These are phyloP conservation scores for Corbicula japonica DNA, from an alignment of 2,888 invertebrate genomes.

Conservation along the genomic window DNA sequence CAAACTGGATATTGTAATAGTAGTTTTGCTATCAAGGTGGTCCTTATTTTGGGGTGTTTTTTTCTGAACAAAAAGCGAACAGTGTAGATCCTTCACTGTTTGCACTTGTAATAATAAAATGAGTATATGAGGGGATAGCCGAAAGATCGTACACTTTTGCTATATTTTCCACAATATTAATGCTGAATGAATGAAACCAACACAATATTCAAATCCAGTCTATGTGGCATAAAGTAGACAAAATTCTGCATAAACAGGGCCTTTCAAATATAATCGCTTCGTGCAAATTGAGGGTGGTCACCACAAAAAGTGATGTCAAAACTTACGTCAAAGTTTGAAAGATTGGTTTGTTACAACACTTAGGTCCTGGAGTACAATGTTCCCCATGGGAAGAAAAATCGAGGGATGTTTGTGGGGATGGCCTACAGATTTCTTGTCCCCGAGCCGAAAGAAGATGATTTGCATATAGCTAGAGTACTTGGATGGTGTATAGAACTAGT, in stretches of 20 bases:
- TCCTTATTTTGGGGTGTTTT: too few relatives aligned
- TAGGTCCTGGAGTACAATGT: slow-evolving; percentile 96
- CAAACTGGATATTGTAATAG: too few relatives aligned
- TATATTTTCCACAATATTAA: not conserved
- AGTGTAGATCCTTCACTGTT: too few relatives aligned
- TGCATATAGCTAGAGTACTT: slow-evolving; percentile 93
- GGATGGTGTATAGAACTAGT: slow-evolving; percentile 99
- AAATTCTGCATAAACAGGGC: not conserved
- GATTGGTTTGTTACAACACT: slow-evolving; percentile 27
- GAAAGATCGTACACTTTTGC: too few relatives aligned
- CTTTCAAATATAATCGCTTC: not conserved
- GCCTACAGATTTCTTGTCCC: slow-evolving; percentile 86
- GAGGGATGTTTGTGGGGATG: slow-evolving; percentile 86
- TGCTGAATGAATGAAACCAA: not conserved
- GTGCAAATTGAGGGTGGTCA: not conserved
- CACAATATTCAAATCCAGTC: too few relatives aligned
- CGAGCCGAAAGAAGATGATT: slow-evolving; percentile 91
- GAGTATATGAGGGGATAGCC: too few relatives aligned
- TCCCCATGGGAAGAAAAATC: slow-evolving; percentile 93
- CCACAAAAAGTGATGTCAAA: not conserved
- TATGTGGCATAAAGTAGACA: not conserved
- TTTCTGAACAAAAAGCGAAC: too few relatives aligned
- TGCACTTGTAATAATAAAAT: too few relatives aligned
- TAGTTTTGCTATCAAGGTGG: too few relatives aligned
- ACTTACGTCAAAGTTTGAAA: not conserved